Evolutionary conservation across 1,140 invertebrate species (phyloP).

Genomic region (Ooceraea biroi): DNA sequence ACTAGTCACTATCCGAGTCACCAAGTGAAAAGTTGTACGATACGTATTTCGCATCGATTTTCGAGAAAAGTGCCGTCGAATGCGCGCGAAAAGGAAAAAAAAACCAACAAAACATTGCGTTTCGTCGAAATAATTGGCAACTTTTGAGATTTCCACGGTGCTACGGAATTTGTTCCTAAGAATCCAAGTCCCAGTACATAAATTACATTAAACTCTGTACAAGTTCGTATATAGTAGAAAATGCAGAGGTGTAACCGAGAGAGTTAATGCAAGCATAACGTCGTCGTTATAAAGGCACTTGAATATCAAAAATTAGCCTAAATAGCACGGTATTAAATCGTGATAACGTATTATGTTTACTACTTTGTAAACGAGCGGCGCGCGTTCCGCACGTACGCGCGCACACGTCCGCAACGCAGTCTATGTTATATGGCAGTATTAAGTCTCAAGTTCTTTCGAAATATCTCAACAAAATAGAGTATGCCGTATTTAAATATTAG

Average conservation of each 20-base stretch:
- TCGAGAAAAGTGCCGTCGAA: too few species aligned
- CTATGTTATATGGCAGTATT: constrained; percentile 81
- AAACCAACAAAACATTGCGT: too few species aligned
- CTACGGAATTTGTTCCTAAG: neutral
- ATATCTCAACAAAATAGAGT: constrained; percentile 70
- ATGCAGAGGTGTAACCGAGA: constrained; percentile 13
- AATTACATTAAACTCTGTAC: neutral
- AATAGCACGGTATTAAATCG: constrained; percentile 4
- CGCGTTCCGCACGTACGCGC: constrained; percentile 13
- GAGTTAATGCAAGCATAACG: constrained; percentile 53
- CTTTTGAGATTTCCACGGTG: neutral
- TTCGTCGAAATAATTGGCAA: too few species aligned
- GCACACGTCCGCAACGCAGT: constrained; percentile 65
- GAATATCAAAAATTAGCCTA: constrained; percentile 58
- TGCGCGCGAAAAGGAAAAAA: too few species aligned
- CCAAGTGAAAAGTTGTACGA: too few species aligned
- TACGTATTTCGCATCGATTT: too few species aligned
- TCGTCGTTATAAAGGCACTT: constrained; percentile 70
- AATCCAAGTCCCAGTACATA: neutral
- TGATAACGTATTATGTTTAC: constrained; percentile 39
- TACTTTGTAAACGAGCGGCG: constrained; percentile 41
- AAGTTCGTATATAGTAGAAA: neutral
- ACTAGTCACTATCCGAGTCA: too few species aligned
- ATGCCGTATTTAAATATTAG: constrained; percentile 66
- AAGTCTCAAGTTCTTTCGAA: constrained; percentile 65